phyloP scores from a whole-genome alignment of 2,113 vertebrate genomes.

The Hippocampus barbouri region DNA sequence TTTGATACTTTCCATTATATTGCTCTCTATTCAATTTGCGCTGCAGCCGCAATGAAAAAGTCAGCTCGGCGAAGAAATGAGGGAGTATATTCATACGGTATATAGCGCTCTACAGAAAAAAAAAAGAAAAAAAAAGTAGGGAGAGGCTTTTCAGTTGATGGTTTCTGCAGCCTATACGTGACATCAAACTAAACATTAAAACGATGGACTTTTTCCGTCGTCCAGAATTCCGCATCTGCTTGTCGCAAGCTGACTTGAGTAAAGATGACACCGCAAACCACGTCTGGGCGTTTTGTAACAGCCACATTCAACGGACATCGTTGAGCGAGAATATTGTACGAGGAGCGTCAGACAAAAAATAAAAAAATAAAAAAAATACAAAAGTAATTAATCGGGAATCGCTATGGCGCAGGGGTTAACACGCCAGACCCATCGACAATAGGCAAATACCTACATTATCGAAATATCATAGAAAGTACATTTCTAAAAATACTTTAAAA shows the following conservation, averaged over 20 bases:
- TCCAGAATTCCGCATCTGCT: not conserved
- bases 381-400: too few species aligned
- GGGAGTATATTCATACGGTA: not conserved
- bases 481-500: too few species aligned
- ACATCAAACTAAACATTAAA: not conserved
- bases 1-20: not conserved
- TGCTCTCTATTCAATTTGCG: slow-evolving; percentile 5
- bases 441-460: too few species aligned
- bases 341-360: not conserved
- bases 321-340: not conserved
- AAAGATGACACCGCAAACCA: slow-evolving; percentile 36
- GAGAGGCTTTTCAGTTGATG: not conserved
- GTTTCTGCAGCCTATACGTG: not conserved
- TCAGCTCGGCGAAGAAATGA: not conserved
- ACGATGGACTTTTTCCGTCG: too few species aligned
- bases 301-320: not conserved
- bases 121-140: not conserved
- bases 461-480: too few species aligned
- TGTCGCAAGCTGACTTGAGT: slow-evolving; percentile 16
- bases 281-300: slow-evolving; percentile 2
- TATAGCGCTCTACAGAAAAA: slow-evolving; percentile 1
- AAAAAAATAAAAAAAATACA: too few species aligned
- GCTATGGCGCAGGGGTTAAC: too few species aligned
- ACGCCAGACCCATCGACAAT: too few species aligned
- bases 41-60: slow-evolving; percentile 2